Evolutionary conservation across 2,797 vertebrate species (phyloP), one percentile per base, ranked within the genome.

Genomic region (Mormyrops attenuatus): DNA sequence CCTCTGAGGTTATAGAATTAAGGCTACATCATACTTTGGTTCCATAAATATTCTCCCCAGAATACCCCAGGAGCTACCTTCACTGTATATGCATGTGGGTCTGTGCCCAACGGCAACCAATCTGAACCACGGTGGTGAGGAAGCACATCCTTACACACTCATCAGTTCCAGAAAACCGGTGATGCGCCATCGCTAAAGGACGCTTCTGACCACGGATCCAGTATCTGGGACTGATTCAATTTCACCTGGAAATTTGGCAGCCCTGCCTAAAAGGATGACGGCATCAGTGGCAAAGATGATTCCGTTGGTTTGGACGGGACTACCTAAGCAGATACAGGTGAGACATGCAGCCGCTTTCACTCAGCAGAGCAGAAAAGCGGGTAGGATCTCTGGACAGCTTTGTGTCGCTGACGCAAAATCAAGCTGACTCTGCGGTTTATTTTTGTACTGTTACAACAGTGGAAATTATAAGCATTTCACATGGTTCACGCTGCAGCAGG

Each of bases 1-100:
- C 11, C 41, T 22, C 44, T 22, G 80, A 66, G 80, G 22, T 44
- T 17, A 50, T 17, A 22, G 7, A 53, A 73, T 89, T 87, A 89
- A 89, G 89, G 89, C 89, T 77, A 87, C 30, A 63, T 87, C 44
- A 87, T 11, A 82, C 80, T 89, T 89, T 89, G 89, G 89, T 89
- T 89, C 52, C 30, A 55, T 53, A 73, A 52, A 15, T 15, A 4
- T 66, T 41, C 66, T 34, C 20, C 41, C 8, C 53, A 47, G 4
- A 30, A 63, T 20, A 5, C 53, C 20, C 44, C 17, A 66, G 55
- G 20, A 63, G 55, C 20, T 47, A 57, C 55, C 87, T 60, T n/a
- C 53, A 44, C 52, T 55, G n/a, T 34, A n/a, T 38, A 26, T 41
- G 52, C 9, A 1, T 49, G 82, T 85, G 82, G 41, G 82, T 15